Percentiles rank a stretch among this genome's conserved stretches.
These are phyloP conservation scores for Marronus borbonicus DNA, from an alignment of 2,888 invertebrate genomes.

Conservation along the genomic window DNA sequence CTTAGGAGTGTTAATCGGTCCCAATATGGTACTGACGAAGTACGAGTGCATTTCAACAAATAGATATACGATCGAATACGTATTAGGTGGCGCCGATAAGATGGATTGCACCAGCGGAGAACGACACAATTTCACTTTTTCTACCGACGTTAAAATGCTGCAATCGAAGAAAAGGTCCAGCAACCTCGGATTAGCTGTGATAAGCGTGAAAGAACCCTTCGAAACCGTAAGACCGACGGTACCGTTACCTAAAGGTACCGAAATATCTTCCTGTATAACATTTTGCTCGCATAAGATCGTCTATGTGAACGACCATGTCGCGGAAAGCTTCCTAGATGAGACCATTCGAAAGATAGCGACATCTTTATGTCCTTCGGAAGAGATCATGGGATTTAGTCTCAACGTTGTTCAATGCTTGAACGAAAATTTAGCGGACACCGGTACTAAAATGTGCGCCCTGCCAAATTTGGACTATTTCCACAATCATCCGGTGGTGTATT, in stretches of 20 bases:
- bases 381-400: not conserved
- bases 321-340: not conserved
- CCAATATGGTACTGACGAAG: not conserved
- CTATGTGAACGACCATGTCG: no score
- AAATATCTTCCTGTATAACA: no score
- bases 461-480: not conserved
- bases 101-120: slow-evolving; percentile 5
- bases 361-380: not conserved
- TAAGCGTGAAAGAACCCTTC: not conserved
- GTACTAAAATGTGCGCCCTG: not conserved
- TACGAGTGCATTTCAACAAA: not conserved
- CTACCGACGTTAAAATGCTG: not conserved
- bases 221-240: not conserved
- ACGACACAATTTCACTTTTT: not conserved
- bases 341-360: not conserved
- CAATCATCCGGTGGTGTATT: not conserved
- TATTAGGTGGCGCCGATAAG: not conserved
- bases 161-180: not conserved
- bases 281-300: no score
- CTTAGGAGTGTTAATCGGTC: not conserved
- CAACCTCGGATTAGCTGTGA: not conserved
- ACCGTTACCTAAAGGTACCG: no score
- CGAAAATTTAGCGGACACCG: not conserved
- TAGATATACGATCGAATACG: not conserved
- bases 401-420: not conserved